Percentiles rank a stretch among this genome's conserved stretches.
Conservation (phyloP, 1,140 invertebrate species). For the Reticulitermes speratus region DNA sequence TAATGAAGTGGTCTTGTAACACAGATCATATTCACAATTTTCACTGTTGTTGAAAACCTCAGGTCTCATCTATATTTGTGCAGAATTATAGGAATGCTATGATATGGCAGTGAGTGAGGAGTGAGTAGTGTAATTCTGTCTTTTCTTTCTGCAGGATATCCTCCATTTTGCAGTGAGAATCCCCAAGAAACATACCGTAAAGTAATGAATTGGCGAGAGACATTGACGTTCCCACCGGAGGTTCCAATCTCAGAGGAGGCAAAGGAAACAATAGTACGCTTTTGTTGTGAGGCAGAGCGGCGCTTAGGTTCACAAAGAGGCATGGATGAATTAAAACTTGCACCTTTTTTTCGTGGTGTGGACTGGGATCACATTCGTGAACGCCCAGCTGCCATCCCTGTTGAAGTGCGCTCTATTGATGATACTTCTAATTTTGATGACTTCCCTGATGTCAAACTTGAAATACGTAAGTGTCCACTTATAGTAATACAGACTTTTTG, state of each 20-base stretch:
- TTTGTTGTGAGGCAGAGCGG: constrained; percentile 94
- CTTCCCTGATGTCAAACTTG: constrained; percentile 97
- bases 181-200: constrained; percentile 99
- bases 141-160: constrained; percentile 70
- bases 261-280: constrained; percentile 80
- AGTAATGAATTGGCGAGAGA: constrained; percentile 99
- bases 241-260: constrained; percentile 96
- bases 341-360: constrained; percentile 87
- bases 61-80: no score
- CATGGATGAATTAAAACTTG: constrained; percentile 82
- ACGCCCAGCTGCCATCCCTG: constrained; percentile 93
- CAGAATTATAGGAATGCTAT: no score
- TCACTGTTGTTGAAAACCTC: no score
- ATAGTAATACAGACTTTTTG: constrained; percentile 1
- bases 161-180: constrained; percentile 99
- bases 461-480: constrained; percentile 82
- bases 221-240: constrained; percentile 96
- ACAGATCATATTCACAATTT: no score
- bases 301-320: constrained; percentile 87
- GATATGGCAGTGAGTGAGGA: no score
- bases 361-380: constrained; percentile 97
- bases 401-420: constrained; percentile 90
- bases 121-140: no score
- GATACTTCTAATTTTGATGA: constrained; percentile 99
- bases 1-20: no score